phyloP scores from a whole-genome alignment of 64 coral and sea anemone species.

The Montipora cactus region DNA sequence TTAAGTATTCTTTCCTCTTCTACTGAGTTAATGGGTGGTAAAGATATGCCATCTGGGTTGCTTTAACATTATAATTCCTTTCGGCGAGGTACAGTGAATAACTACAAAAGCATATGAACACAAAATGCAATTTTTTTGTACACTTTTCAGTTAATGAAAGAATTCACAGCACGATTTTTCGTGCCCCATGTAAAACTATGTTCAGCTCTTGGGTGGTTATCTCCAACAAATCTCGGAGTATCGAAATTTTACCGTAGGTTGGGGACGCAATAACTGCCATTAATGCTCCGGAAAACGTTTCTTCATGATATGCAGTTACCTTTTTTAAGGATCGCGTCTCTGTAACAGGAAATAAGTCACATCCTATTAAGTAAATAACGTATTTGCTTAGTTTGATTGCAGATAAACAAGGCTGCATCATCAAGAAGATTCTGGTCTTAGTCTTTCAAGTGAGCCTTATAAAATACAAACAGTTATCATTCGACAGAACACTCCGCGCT shows the following conservation, averaged over 20 bases:
- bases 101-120: neutral
- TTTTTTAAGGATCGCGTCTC: neutral
- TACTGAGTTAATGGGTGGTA: neutral
- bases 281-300: no score
- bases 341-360: neutral
- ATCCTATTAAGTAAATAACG: conserved; percentile 6
- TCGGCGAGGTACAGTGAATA: neutral
- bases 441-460: neutral
- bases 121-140: neutral
- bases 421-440: neutral
- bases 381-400: conserved; percentile 8
- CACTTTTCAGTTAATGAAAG: neutral
- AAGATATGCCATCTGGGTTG: neutral
- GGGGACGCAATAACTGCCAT: neutral
- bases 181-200: neutral
- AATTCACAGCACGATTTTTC: neutral
- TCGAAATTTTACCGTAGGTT: neutral
- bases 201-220: conserved; percentile 28
- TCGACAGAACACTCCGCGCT: neutral
- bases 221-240: conserved; percentile 5
- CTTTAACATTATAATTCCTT: neutral
- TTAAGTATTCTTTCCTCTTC: neutral
- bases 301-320: neutral
- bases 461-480: no score
- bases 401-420: neutral